Evolutionary conservation across 2,113 vertebrate species (phyloP).

Genomic region (Ptyas mucosa): DNA sequence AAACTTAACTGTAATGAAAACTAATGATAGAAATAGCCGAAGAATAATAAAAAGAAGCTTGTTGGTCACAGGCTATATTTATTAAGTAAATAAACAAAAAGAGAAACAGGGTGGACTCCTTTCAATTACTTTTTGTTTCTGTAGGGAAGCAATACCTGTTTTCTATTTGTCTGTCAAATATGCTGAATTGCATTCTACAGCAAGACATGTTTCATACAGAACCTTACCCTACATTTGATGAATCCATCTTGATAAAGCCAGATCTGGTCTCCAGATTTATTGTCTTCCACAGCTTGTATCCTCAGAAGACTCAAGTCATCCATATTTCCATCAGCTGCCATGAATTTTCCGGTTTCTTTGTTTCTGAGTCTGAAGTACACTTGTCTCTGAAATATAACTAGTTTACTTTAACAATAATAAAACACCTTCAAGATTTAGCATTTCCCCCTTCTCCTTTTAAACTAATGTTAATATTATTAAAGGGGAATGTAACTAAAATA

Average conservation of each 20-base stretch:
- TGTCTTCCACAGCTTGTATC: constrained; percentile 83
- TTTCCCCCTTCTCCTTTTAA: neutral
- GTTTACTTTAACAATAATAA: neutral
- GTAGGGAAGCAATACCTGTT: neutral
- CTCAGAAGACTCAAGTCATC: constrained; percentile 89
- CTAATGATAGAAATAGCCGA: neutral
- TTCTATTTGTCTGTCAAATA: neutral
- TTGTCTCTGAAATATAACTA: constrained; percentile 72
- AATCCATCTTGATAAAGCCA: constrained; percentile 89
- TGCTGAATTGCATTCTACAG: neutral
- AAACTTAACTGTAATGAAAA: neutral
- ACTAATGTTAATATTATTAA: neutral
- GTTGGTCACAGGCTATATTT: neutral
- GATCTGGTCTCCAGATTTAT: constrained; percentile 80
- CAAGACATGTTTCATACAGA: constrained; percentile 6
- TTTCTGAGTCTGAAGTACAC: constrained; percentile 85
- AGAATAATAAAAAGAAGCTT: neutral
- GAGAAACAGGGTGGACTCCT: neutral
- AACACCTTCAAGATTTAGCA: neutral
- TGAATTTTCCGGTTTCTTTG: constrained; percentile 77
- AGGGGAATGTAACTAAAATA: neutral
- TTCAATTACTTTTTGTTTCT: neutral
- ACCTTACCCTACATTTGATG: constrained; percentile 82
- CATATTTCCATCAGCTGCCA: constrained; percentile 84
- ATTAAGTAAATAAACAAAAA: neutral